phyloP scores from a whole-genome alignment of 2,888 invertebrate species.

The Myathropa florea region DNA sequence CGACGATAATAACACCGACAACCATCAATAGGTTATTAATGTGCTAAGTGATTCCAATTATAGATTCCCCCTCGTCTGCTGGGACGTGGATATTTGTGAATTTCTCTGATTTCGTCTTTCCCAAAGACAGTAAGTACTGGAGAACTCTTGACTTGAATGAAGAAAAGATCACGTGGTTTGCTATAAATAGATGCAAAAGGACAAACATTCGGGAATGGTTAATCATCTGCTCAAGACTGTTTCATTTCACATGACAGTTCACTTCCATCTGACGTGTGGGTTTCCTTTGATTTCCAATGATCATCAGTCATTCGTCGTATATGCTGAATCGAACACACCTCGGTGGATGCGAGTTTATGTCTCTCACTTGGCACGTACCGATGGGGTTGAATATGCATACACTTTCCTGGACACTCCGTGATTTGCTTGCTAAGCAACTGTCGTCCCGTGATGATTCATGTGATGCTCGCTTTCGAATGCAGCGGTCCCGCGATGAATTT shows the following conservation, averaged over 20 bases:
- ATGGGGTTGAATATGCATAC: neutral
- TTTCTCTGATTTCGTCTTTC: neutral
- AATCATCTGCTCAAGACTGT: neutral
- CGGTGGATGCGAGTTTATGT: neutral
- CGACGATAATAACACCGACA: neutral
- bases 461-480: neutral
- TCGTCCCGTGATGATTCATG: neutral
- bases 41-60: neutral
- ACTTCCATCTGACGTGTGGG: neutral
- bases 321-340: neutral
- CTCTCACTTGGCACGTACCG: neutral
- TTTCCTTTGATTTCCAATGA: neutral
- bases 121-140: neutral
- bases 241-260: constrained; percentile 4
- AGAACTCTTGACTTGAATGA: neutral
- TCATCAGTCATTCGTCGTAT: neutral
- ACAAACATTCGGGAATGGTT: neutral
- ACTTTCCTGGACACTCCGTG: neutral
- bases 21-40: neutral
- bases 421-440: neutral
- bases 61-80: neutral
- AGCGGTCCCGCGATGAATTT: neutral
- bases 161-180: neutral
- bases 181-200: neutral
- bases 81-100: neutral